Evolutionary conservation across 2,888 invertebrate genomes (phyloP), one percentile per base, ranked within the genome.

Genomic region (Augochlorella aurata): DNA sequence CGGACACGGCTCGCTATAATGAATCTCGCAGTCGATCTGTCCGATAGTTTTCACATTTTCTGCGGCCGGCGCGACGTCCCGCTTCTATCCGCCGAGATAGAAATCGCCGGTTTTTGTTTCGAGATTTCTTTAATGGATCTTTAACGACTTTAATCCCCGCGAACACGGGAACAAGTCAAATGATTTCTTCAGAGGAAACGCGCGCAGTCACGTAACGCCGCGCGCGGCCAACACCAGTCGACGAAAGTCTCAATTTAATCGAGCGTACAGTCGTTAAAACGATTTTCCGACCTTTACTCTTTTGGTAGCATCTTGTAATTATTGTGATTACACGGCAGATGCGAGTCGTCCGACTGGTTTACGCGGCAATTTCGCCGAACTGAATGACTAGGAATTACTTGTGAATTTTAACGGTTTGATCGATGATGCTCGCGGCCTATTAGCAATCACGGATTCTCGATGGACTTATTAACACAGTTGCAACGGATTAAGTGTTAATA

Each of bases 81-180:
- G 21, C 10, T 14, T 18, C 18, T 7, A 16, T 18, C 18, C 5
- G 18, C 50, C 50, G 18, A 24, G 24, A 16, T 58, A 58, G 58
- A 58, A 58, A 58, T 58, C 58, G 16, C 24, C 58, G 58, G 58
- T 58, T 58, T 58, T 58, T 58, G 24, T 58, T 58, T 58, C 58
- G 8, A 2, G 24, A 2, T 24, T 24, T 24, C 14, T 16, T 24
- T 24, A 58, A 58, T 58, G 58, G 24, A 58, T 58, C 58, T 58
- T 24, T 58, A 58, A 58, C 58, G 24, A 58, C 58, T 24, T 58
- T 7, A 58, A 58, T 58, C 8, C 8, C 58, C 24, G 16, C 58
- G 16, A 58, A 16, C 58, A 24, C 7, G 14, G 24, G 14, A 24
- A 58, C 24, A 24, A 24, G 24, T 58, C 24, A 24, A 24, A 14